phyloP scores from a whole-genome alignment of 1,140 invertebrate genomes.

The Bombus fervidus region DNA sequence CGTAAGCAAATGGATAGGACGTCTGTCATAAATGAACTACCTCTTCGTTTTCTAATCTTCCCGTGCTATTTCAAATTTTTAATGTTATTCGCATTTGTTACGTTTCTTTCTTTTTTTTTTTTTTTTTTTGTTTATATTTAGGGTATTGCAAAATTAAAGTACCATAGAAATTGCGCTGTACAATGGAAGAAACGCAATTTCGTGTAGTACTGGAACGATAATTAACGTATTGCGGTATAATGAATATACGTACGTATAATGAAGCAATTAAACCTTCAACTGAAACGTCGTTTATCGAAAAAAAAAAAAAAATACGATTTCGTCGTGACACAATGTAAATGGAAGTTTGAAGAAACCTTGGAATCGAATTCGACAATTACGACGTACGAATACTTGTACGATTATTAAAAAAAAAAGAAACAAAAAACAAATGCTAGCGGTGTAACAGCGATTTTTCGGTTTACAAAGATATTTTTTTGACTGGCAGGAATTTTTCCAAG shows the following conservation, averaged over 20 bases:
- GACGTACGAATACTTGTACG: not conserved
- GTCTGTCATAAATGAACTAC: not conserved
- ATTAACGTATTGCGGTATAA: too few species aligned
- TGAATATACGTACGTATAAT: too few species aligned
- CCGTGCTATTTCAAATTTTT: not conserved
- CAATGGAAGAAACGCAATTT: too few species aligned
- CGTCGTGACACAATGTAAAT: not conserved
- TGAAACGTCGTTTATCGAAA: not conserved
- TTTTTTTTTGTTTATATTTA: not conserved
- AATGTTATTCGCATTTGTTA: not conserved
- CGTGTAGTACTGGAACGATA: too few species aligned
- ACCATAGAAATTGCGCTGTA: not conserved
- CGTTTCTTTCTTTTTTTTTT: too few species aligned
- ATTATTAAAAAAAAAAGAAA: too few species aligned
- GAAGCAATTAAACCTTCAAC: not conserved
- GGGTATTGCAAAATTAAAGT: not conserved
- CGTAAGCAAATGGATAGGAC: not conserved
- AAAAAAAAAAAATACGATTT: not conserved
- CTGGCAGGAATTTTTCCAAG: not conserved
- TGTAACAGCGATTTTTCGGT: too few species aligned
- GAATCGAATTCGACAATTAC: not conserved
- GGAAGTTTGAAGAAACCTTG: not conserved
- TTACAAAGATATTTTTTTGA: not conserved
- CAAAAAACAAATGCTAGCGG: not conserved
- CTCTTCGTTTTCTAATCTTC: not conserved